Evolutionary conservation across 2,888 invertebrate species (phyloP), one percentile per base, ranked within the genome.

Genomic region (Lasioglossum marginatum): DNA sequence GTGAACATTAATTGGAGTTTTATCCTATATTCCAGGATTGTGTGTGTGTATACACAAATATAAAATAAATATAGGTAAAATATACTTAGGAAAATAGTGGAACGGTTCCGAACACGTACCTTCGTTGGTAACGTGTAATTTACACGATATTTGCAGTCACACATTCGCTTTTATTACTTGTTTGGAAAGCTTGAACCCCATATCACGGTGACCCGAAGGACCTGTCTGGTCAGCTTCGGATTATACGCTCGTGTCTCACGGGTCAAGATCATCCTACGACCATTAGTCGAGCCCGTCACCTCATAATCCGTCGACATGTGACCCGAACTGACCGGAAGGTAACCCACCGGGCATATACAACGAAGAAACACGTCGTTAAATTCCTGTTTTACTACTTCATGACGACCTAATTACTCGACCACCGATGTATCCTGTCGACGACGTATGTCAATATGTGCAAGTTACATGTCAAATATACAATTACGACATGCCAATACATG

Each of bases 231-330:
- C 79, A 79, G 81, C 89, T 86, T 86, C 88, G 92, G 91, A 93
- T 93, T 93, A 94, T 92, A 93, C 92, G 93, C 92, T 93, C 93
- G 93, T 92, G 93, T 92, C 92, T 92, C 90, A 90, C 92, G 93
- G 94, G 94, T 94, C 93, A 92, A 93, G 93, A 93, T 92, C 92
- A 88, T 89, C 92, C 90, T 89, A 89, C 76, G 87, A 91, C 92
- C 92, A 93, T 93, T 93, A 92, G 92, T 90, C 92, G 92, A 90
- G 92, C 91, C 92, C 91, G 92, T 93, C 94, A 93, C 93, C 93
- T 93, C 92, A 90, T 93, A 94, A 94, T 94, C 94, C 93, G 90
- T 90, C 92, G 92, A 92, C 92, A 89, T 88, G 92, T 92, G 93
- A 94, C 93, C 93, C 91, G 82, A 89, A 87, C 92, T 92, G 92